Evolutionary conservation across 2,113 vertebrate species (phyloP).

Genomic region (Lampris megalopsis): DNA sequence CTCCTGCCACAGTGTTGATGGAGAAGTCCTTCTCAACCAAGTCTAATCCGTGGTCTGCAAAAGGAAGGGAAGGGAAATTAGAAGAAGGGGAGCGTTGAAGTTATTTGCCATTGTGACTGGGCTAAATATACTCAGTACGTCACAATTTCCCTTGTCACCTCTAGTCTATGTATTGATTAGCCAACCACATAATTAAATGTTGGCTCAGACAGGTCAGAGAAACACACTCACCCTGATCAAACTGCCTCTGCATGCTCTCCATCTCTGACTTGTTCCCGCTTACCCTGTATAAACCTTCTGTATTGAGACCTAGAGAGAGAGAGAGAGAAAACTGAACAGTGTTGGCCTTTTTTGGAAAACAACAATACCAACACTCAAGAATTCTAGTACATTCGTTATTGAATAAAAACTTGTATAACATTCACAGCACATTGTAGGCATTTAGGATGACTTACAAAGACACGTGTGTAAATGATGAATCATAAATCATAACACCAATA

Average conservation of each 20-base stretch:
- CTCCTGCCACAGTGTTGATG: constrained; percentile 94
- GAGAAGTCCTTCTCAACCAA: constrained; percentile 96
- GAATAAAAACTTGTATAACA: constrained; percentile 24
- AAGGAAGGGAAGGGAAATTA: constrained; percentile 24
- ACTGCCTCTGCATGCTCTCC: constrained; percentile 97
- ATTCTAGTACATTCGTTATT: constrained; percentile 5
- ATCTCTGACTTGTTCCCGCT: constrained; percentile 98
- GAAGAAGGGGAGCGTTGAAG: constrained; percentile 19
- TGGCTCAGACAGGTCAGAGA: constrained; percentile 43
- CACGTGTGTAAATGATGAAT: constrained; percentile 8
- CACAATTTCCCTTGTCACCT: constrained; percentile 37
- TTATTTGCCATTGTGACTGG: constrained; percentile 13
- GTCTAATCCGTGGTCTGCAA: constrained; percentile 91
- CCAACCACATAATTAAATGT: constrained; percentile 53
- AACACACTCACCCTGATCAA: constrained; percentile 90
- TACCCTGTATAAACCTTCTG: constrained; percentile 94
- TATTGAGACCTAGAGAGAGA: constrained; percentile 87
- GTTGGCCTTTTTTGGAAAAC: constrained; percentile 48
- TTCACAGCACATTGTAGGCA: constrained; percentile 21
- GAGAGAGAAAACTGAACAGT: constrained; percentile 23
- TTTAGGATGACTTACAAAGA: background rate
- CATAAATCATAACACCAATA: background rate
- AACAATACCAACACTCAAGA: constrained; percentile 39
- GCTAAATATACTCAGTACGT: constrained; percentile 37
- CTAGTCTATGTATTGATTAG: constrained; percentile 53